phyloP scores from a whole-genome alignment of 30 jellyfish, hydroid and myxozoan species.

The Sanderia malayensis region DNA sequence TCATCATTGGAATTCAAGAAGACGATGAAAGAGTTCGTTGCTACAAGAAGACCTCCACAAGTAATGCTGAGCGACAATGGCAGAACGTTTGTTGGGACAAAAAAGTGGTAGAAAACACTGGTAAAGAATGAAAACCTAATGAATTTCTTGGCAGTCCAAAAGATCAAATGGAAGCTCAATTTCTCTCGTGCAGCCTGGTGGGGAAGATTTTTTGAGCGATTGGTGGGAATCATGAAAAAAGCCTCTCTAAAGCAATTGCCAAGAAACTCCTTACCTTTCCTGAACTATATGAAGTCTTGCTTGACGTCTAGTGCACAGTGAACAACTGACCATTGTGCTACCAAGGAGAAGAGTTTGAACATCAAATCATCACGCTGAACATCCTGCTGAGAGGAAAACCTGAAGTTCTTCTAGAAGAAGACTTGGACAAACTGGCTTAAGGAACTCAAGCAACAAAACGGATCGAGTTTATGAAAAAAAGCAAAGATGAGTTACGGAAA shows the following conservation, averaged over 20 bases:
- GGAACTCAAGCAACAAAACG: constrained; percentile 36
- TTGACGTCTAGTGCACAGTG: constrained; percentile 44
- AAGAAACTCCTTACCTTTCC: constrained; percentile 41
- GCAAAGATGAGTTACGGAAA: constrained; percentile 36
- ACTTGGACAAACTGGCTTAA: constrained; percentile 45
- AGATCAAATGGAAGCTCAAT: constrained; percentile 50
- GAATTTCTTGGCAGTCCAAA: constrained; percentile 40
- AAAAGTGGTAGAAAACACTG: constrained; percentile 53
- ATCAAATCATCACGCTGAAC: constrained; percentile 55
- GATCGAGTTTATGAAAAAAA: constrained; percentile 22
- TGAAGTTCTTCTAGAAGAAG: constrained; percentile 45
- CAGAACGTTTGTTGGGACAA: constrained; percentile 52
- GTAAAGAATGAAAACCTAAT: constrained; percentile 29
- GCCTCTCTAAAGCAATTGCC: constrained; percentile 51
- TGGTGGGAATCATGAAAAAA: constrained; percentile 45
- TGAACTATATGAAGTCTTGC: constrained; percentile 53
- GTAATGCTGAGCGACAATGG: constrained; percentile 60
- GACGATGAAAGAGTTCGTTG: constrained; percentile 56
- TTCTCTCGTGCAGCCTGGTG: constrained; percentile 59
- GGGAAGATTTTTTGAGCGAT: constrained; percentile 25
- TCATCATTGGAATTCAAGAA: constrained; percentile 39
- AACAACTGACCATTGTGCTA: constrained; percentile 51
- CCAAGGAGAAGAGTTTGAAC: constrained; percentile 51
- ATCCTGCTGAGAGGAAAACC: constrained; percentile 52
- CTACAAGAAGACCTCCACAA: constrained; percentile 54